Evolutionary conservation across 37 sponge, comb jelly and placozoan species (phyloP).

Genomic region (Eunapius fragilis): DNA sequence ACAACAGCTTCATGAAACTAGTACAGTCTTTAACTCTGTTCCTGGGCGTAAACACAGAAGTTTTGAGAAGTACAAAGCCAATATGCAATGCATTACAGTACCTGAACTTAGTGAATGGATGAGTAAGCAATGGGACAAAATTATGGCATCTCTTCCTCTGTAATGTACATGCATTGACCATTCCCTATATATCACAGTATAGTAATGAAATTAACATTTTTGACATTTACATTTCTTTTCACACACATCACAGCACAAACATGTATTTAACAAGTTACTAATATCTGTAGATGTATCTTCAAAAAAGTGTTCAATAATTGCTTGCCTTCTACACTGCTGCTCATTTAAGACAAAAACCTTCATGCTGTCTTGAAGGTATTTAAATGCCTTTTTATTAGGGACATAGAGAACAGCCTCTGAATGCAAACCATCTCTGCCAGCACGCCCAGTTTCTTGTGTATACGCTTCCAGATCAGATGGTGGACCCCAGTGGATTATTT

Average conservation of each 20-base stretch:
- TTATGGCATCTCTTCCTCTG: neutral
- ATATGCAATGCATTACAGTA: neutral
- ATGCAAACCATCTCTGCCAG: conserved; percentile 46
- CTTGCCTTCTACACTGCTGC: neutral
- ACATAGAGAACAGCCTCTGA: conserved; percentile 30
- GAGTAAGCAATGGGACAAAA: neutral
- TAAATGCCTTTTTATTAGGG: neutral
- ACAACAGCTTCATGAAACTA: neutral
- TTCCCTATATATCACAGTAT: neutral
- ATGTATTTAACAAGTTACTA: neutral
- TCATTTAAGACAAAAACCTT: neutral
- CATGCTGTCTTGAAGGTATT: neutral
- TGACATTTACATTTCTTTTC: neutral
- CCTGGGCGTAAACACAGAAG: neutral
- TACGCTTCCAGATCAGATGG: conserved; percentile 33
- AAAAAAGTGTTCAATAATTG: neutral
- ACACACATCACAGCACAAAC: neutral
- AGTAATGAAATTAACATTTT: neutral
- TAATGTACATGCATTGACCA: neutral
- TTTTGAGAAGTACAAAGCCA: neutral
- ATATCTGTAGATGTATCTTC: neutral
- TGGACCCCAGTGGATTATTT: conserved; percentile 43
- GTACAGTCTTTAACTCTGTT: neutral
- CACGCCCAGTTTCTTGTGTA: conserved; percentile 55
- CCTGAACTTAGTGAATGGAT: neutral